phyloP scores from a whole-genome alignment of 2,113 vertebrate genomes.

The Barnardius zonarius region DNA sequence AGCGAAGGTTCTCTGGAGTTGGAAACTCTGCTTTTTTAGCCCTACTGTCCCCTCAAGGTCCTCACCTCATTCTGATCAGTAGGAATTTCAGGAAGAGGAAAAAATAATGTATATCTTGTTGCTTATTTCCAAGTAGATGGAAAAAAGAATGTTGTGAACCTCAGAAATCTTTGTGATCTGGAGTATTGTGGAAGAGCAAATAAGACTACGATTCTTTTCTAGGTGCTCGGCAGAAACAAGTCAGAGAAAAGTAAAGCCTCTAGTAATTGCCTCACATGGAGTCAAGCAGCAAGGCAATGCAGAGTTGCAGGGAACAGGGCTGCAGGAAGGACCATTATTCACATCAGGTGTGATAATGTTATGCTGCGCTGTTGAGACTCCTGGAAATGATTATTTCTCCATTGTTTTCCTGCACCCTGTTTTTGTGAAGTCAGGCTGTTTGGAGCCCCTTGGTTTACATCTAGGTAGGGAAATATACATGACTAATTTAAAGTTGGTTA shows the following conservation, averaged over 20 bases:
- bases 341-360: not conserved
- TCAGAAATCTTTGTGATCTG: not conserved
- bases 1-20: not conserved
- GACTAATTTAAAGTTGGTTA: not conserved
- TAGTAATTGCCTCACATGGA: fast-evolving
- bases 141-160: not conserved
- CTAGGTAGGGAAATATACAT: not conserved
- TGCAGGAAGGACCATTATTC: not conserved
- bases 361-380: fast-evolving
- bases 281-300: not conserved
- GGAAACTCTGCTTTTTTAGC: not conserved
- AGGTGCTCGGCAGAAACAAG: not conserved
- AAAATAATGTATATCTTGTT: not conserved
- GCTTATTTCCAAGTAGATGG: not conserved
- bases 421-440: not conserved
- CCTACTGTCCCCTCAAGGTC: not conserved
- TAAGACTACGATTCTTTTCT: not conserved
- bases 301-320: fast-evolving
- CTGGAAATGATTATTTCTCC: not conserved
- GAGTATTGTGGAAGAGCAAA: not conserved
- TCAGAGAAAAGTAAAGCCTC: not conserved
- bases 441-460: not conserved
- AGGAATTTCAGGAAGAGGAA: not conserved
- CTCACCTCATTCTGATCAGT: not conserved
- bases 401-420: not conserved